phyloP scores from a whole-genome alignment of 2,888 invertebrate genomes.

The Nematopogon swammerdamellus region DNA sequence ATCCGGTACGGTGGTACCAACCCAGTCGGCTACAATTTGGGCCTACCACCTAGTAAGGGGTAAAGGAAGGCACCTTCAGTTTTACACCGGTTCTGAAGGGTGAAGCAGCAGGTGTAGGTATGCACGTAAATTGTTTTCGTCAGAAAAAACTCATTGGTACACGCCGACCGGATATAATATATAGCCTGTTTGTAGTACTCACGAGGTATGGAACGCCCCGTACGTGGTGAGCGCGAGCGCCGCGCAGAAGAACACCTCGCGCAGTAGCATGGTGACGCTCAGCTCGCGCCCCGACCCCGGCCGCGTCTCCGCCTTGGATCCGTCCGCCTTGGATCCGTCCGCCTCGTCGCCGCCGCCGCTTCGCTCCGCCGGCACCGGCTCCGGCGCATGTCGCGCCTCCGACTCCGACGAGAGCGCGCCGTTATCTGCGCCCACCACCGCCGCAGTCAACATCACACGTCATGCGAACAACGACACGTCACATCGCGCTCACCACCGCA shows the following conservation, averaged over 20 bases:
- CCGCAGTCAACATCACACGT: conserved; percentile 53
- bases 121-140: no score
- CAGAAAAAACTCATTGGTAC: no score
- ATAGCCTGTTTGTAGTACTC: no score
- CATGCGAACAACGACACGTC: conserved; percentile 27
- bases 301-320: background rate
- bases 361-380: background rate
- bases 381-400: background rate
- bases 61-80: no score
- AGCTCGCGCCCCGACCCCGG: background rate
- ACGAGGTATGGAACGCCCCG: conserved; percentile 71
- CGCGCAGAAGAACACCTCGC: conserved; percentile 63
- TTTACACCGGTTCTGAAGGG: no score
- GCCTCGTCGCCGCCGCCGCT: background rate
- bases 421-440: conserved; percentile 39
- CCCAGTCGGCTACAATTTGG: no score
- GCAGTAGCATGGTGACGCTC: conserved; percentile 52
- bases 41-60: no score
- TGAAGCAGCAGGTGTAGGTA: no score
- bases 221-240: conserved; percentile 64
- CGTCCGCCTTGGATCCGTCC: background rate
- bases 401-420: conserved; percentile 20
- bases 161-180: no score
- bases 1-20: no score
- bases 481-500: background rate